These are phyloP conservation scores for Meloidogyne floridensis DNA, from an alignment of 1,140 invertebrate species.

Conservation along the genomic window DNA sequence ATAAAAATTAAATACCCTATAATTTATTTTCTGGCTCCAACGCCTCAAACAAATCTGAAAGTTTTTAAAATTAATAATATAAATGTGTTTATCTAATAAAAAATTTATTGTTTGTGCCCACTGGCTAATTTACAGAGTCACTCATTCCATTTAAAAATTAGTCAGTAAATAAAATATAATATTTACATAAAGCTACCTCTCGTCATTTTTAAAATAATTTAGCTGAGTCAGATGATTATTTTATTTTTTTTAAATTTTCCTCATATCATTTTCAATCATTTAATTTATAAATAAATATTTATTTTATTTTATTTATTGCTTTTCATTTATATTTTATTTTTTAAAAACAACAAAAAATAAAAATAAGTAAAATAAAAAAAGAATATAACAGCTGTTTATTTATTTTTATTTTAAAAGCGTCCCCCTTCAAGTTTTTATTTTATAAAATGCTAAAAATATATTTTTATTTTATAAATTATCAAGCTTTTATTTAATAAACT, in stretches of 20 bases:
- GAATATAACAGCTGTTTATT: neutral
- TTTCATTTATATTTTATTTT: neutral
- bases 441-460: neutral
- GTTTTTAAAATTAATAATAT: no score
- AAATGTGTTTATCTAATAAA: no score
- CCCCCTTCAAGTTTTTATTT: neutral
- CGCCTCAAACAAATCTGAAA: no score
- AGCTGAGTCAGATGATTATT: conserved; percentile 1
- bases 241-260: neutral
- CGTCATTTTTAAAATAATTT: neutral
- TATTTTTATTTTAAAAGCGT: neutral
- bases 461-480: neutral
- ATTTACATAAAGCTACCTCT: neutral
- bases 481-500: neutral
- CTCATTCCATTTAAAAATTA: no score
- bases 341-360: neutral
- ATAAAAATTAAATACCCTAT: no score
- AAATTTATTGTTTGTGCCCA: no score
- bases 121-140: no score
- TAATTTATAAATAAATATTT: neutral
- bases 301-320: neutral
- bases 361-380: neutral
- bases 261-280: conserved; percentile 9
- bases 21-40: no score
- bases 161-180: no score